phyloP scores from a whole-genome alignment of 2,113 vertebrate species.

The Hyla sarda region DNA sequence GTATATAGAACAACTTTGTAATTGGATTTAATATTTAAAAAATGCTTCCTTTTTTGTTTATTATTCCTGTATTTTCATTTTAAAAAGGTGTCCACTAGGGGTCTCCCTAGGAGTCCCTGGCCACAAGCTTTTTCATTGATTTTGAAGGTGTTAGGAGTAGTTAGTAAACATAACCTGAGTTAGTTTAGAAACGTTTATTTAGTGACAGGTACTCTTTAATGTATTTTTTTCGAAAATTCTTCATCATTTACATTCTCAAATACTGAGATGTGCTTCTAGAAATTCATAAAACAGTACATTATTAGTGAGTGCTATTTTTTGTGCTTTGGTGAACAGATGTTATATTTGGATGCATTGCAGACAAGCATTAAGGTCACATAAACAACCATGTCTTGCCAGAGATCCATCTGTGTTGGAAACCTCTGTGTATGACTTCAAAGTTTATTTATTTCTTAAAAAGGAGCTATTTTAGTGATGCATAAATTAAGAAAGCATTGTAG shows the following conservation, averaged over 20 bases:
- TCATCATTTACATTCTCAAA: neutral
- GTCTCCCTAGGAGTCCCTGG: too few relatives aligned
- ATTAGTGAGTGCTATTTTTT: slow-evolving; percentile 5
- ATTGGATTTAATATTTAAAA: too few relatives aligned
- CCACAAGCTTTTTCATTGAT: too few relatives aligned
- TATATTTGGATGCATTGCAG: slow-evolving; percentile 34
- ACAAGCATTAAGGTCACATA: slow-evolving; percentile 43
- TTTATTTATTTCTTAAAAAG: slow-evolving; percentile 3
- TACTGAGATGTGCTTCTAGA: neutral
- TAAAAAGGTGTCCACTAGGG: too few relatives aligned
- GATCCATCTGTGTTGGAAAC: slow-evolving; percentile 31
- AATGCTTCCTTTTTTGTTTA: too few relatives aligned
- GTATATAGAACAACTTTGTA: too few relatives aligned
- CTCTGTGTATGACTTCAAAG: slow-evolving; percentile 23
- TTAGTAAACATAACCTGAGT: too few relatives aligned
- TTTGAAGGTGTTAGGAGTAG: too few relatives aligned
- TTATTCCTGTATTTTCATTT: too few relatives aligned
- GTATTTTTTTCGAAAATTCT: too few relatives aligned
- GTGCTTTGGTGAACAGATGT: slow-evolving; percentile 30
- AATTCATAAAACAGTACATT: neutral
- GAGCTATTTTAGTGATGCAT: neutral
- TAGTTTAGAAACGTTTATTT: too few relatives aligned
- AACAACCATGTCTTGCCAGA: slow-evolving; percentile 43
- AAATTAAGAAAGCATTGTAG: neutral
- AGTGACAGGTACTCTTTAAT: too few relatives aligned